Evolutionary conservation across 2,113 vertebrate species (phyloP).

Genomic region (Bos indicus): DNA sequence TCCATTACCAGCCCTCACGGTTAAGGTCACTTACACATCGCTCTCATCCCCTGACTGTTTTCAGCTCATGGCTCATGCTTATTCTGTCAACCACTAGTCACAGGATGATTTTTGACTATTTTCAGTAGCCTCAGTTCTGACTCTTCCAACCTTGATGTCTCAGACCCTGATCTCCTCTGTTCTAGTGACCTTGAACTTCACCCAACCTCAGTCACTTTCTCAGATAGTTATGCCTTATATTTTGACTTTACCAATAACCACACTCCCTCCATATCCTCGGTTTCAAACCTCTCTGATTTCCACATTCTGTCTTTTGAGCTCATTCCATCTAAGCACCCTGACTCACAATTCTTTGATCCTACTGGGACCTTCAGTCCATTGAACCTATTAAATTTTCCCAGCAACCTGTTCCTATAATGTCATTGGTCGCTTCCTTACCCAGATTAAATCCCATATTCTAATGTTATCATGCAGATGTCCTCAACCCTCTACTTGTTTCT

Average conservation of each 20-base stretch:
- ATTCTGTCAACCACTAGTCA: not conserved
- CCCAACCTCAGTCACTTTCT: not conserved
- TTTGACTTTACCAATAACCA: not conserved
- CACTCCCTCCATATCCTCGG: not conserved
- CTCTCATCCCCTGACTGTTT: not conserved
- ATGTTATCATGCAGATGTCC: too few relatives aligned
- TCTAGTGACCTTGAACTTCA: not conserved
- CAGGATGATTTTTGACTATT: not conserved
- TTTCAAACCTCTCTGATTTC: not conserved
- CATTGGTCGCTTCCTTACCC: not conserved
- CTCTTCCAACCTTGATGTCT: not conserved
- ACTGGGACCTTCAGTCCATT: not conserved
- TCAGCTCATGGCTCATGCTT: not conserved
- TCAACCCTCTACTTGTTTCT: not conserved
- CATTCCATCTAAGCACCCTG: not conserved
- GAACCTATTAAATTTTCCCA: not conserved
- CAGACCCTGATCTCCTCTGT: not conserved
- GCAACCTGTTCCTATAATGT: not conserved
- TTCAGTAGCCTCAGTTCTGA: not conserved
- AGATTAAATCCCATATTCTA: not conserved
- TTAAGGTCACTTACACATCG: not conserved
- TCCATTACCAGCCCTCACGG: accelerated
- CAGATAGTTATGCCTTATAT: not conserved
- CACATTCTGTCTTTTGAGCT: not conserved
- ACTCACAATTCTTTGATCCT: not conserved